Base-by-base conservation (phyloP, 2,113 vertebrate species). In the Phaethon lepturus region DNA sequence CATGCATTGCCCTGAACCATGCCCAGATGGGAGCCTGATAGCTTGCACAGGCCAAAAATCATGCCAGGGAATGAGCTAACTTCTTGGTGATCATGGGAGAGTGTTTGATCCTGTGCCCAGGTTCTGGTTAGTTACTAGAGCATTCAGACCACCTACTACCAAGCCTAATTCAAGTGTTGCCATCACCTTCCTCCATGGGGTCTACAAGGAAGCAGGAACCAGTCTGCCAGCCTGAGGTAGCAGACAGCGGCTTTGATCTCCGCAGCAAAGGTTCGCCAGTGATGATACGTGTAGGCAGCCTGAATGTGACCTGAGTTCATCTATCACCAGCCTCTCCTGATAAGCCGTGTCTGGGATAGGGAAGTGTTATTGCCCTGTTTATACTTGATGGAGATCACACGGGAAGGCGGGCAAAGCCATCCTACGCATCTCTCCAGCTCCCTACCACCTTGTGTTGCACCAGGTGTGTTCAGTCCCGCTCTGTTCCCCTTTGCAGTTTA, bases 111-210 rank as follows among this genome's bases (percentile, higher is more conserved):
- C 52, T 1, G 0, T 63, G 64, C 68, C 76, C 73, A n/a, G 52
- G 50, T 79, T 91, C 80, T 85, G 64, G 40, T 45, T 55, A 85
- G 38, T 22, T 64, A 72, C 28, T 45, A 85, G 42, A 87, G 50
- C 17, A 15, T 67, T 63, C 94, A 91, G 64, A 85, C 56, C 90
- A 75, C 76, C 94, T 93, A 29, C 55, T 25, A 3, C 38, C 24
- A 17, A 94, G 18, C 25, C 38, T 81, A 63, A n/a, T 50, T 71
- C 84, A 59, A 72, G 50, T 38, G 42, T 50, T 94, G 94, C 90
- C 87, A 89, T 62, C 63, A 66, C 35, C 63, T 58, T 50, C 76
- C 84, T 91, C 58, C 79, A 56, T 0, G 0, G 55, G 38, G 42
- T 55, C 66, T 10, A 26, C 5, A 2, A 83, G 60, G 94, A 42